Evolutionary conservation across 2,888 invertebrate genomes (phyloP).

Genomic region (Notocelia uddmanniana): DNA sequence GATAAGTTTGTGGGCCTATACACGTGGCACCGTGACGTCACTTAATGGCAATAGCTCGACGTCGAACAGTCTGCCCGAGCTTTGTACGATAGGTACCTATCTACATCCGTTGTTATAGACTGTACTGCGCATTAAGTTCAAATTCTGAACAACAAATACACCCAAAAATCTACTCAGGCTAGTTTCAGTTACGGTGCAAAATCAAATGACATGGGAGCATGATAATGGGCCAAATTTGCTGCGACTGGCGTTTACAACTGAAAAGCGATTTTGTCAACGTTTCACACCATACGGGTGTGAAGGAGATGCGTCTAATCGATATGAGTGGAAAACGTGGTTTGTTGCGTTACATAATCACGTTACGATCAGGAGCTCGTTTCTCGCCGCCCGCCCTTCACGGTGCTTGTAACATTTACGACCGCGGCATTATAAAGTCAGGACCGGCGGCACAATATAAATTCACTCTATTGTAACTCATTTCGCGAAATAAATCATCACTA

Average conservation of each 20-base stretch:
- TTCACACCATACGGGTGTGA: conserved; percentile 2
- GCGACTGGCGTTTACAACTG: conserved; percentile 1
- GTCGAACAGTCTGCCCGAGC: conserved; percentile 72
- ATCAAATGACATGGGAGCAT: background rate
- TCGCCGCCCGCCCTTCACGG: conserved; percentile 60
- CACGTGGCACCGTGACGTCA: conserved; percentile 74
- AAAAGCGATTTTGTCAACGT: conserved; percentile 16
- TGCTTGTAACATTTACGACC: conserved; percentile 42
- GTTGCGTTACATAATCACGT: conserved; percentile 16
- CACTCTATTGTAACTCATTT: conserved; percentile 25
- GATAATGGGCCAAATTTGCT: conserved; percentile 3
- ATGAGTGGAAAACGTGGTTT: conserved; percentile 1
- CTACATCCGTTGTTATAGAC: conserved; percentile 20
- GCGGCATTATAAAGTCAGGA: conserved; percentile 28
- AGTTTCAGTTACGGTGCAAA: background rate
- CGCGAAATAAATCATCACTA: conserved; percentile 9
- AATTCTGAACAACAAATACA: background rate
- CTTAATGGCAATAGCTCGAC: conserved; percentile 71
- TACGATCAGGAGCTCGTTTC: conserved; percentile 26
- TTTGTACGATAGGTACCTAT: conserved; percentile 13
- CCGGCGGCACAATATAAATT: conserved; percentile 28
- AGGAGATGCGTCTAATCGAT: conserved; percentile 6
- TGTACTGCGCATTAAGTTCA: conserved; percentile 6
- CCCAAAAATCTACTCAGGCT: background rate
- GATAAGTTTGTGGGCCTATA: conserved; percentile 55